phyloP scores from a whole-genome alignment of 1,140 invertebrate species.

The Platyura marginata region DNA sequence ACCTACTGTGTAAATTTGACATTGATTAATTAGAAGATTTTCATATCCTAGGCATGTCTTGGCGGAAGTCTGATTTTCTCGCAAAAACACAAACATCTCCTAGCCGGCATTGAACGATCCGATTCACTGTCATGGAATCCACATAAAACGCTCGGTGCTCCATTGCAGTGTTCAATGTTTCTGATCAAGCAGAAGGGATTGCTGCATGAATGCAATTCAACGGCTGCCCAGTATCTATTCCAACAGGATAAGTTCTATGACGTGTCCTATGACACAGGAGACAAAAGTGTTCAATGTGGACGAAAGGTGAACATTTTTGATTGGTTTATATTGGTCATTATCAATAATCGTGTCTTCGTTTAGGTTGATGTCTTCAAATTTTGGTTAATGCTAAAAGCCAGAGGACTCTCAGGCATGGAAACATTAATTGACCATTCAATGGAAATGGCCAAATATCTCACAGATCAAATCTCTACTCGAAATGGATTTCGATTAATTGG shows the following conservation, averaged over 20 bases:
- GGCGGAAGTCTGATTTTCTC: constrained; percentile 41
- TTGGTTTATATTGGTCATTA: too few relatives aligned
- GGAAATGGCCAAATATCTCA: constrained; percentile 35
- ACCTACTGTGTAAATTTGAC: neutral
- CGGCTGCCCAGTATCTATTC: constrained; percentile 70
- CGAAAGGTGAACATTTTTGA: constrained; percentile 38
- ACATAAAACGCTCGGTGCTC: constrained; percentile 78
- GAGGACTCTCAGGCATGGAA: constrained; percentile 39
- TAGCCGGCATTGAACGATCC: constrained; percentile 17
- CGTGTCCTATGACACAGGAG: constrained; percentile 72
- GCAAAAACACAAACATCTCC: constrained; percentile 9
- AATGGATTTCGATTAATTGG: constrained; percentile 41
- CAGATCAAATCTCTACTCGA: constrained; percentile 24
- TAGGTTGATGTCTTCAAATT: constrained; percentile 80
- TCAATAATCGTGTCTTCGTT: too few relatives aligned
- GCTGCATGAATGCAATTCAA: constrained; percentile 54
- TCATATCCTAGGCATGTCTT: constrained; percentile 46
- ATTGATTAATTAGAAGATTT: neutral
- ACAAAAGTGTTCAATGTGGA: constrained; percentile 87
- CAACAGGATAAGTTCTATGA: constrained; percentile 91
- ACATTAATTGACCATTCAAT: constrained; percentile 43
- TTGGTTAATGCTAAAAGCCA: constrained; percentile 82
- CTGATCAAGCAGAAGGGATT: constrained; percentile 43
- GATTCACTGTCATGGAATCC: constrained; percentile 87
- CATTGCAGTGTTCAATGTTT: constrained; percentile 74